These are phyloP conservation scores for Hemaris fuciformis DNA, from an alignment of 2,888 invertebrate species.

Conservation along the genomic window DNA sequence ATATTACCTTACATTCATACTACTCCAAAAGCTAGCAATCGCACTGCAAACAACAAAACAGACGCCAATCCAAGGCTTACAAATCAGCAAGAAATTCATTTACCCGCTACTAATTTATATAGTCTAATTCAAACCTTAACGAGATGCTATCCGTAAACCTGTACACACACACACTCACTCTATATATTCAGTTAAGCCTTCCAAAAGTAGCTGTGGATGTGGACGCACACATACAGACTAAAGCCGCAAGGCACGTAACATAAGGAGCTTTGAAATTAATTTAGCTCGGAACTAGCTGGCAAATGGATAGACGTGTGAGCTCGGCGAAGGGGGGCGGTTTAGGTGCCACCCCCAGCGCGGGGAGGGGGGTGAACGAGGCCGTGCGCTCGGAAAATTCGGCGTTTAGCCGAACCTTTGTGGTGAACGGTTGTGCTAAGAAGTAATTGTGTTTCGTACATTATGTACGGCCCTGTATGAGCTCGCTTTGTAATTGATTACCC, in stretches of 20 bases:
- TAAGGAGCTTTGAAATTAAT: constrained; percentile 83
- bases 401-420: constrained; percentile 78
- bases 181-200: constrained; percentile 72
- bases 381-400: constrained; percentile 72
- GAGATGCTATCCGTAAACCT: constrained; percentile 70
- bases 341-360: constrained; percentile 33
- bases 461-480: constrained; percentile 14
- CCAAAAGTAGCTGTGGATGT: constrained; percentile 62
- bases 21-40: no score
- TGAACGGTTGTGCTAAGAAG: constrained; percentile 66
- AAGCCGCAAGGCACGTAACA: constrained; percentile 82
- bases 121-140: constrained; percentile 75
- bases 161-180: constrained; percentile 46
- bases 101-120: constrained; percentile 70
- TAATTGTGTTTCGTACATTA: constrained; percentile 62
- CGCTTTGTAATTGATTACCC: neutral
- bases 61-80: constrained; percentile 13
- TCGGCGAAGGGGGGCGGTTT: constrained; percentile 49
- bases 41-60: constrained; percentile 1
- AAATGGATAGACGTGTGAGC: constrained; percentile 82
- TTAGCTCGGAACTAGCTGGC: constrained; percentile 82
- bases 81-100: constrained; percentile 41
- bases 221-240: constrained; percentile 64
- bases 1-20: no score
- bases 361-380: constrained; percentile 31